Conservation (phyloP, 2,888 invertebrate genomes). For the Ariolimax columbianus region DNA sequence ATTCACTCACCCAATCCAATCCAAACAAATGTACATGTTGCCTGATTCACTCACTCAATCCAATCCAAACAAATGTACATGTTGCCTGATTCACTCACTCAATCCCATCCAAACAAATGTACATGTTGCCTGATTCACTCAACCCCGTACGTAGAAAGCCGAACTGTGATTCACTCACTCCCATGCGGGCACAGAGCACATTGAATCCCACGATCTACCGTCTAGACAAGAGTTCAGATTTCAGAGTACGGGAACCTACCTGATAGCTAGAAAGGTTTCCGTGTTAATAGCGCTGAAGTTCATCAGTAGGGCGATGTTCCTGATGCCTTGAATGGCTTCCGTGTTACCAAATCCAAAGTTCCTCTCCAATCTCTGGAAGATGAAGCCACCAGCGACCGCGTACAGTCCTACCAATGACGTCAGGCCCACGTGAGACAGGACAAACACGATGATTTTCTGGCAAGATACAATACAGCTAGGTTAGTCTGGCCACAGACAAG, state of each 20-base stretch:
- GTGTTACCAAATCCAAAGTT: not conserved
- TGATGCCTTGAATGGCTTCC: not conserved
- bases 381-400: slow-evolving; percentile 92
- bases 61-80: no score
- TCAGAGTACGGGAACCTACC: not conserved
- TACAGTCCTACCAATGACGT: slow-evolving; percentile 93
- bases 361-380: slow-evolving; percentile 88
- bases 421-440: slow-evolving; percentile 97
- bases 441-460: slow-evolving; percentile 88
- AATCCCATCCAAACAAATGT: no score
- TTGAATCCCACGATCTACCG: no score
- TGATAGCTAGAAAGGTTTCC: not conserved
- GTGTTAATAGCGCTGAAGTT: not conserved
- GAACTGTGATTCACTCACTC: no score
- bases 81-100: no score
- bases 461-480: slow-evolving; percentile 41
- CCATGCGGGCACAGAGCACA: no score
- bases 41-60: no score
- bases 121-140: no score
- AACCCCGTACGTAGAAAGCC: no score
- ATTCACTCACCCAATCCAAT: no score
- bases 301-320: not conserved
- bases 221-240: no score
- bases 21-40: no score
- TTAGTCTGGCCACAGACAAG: not conserved